Base-by-base conservation (phyloP, 1,140 invertebrate species). In the Drosophila cardini region DNA sequence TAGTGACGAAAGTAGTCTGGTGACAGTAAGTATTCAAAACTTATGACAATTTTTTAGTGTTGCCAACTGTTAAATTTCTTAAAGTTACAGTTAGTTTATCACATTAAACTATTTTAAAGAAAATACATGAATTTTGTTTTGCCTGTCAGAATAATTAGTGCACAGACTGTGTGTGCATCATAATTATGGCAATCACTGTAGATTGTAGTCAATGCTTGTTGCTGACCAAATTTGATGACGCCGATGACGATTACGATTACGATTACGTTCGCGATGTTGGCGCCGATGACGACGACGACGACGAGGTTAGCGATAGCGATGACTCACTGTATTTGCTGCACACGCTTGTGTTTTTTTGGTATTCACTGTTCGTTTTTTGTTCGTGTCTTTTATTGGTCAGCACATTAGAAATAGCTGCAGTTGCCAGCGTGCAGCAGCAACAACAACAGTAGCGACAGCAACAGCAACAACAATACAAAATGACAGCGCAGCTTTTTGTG, bases 371-470 rank as follows among this genome's bases (percentile, higher is more conserved):
- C 52, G 43, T 56, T 64, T 71, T 74, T 50, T 16, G 40, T 42
- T 55, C 21, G 26, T 74, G 53, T 43, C 45, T 34, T 61, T 63
- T 64, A 56, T 71, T 53, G 74, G 78, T 78, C 65, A 81, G 78
- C 67, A 45, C 65, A 72, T 86, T 87, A 64, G 83, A 87, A 87
- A 86, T 80, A 73, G 81, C 62, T 58, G 75, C 74, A 60, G 30
- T 16, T 42, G 50, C 74, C 45, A 56, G n/a, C 60, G 40, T 26
- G 32, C 70, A 67, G 11, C 58, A n/a, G 21, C 70, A 57, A 30
- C 70, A 40, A 43, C 34, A 46, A 21, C 55, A 58, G 18, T 42
- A 46, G n/a, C n/a, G n/a, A n/a, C 70, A 67, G 11, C 58, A n/a
- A 16, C 70, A 57, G 18, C 70, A 40, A 43, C 34, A 46, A 21